Base-by-base conservation (phyloP, 2,113 vertebrate species). In the Otolemur garnettii region DNA sequence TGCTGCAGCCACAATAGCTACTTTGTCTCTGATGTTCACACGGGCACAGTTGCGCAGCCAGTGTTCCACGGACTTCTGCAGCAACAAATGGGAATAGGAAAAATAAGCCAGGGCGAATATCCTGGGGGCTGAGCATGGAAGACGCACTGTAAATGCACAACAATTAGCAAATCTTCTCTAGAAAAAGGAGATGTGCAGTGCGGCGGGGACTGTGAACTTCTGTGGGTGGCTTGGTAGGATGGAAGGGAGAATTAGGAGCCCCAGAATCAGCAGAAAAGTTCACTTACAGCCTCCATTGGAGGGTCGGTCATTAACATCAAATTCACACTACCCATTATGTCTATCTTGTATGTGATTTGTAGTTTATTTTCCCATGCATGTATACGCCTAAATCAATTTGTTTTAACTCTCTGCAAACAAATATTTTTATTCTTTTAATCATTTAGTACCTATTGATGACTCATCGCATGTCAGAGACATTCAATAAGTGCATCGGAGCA, bases 351-450 rank as follows among this genome's bases (percentile, higher is more conserved):
- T 21, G 22, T 18, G 22, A 74, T 4, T 64, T 7, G 6, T 12
- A 22, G 35, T 55, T 71, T 42, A 38, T 53, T 68, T 91, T 33
- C 55, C 33, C 50, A 66, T 12, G 30, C 5, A 21, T n/a, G 38
- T 35, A 55, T 17, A 28, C 21, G 75, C 55, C 53, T 28, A 72
- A 80, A 35, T 96, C 66, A 78, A 57, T 77, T 74, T 85, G 50
- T 60, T 81, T 96, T 42, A 45, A 30, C 87, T 90, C 13, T 45
- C 38, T 24, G 92, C 42, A 75, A 72, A 7, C n/a, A 85, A 96
- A 79, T 91, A 88, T 94, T 96, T 82, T 93, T 66, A 82, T 87
- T 14, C 3, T 8, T 22, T 89, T 89, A 62, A 69, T 72, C 26
- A 42, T 72, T 85, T 69, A 92, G 87, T 90, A 91, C 33, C 87